phyloP scores from a whole-genome alignment of 1,140 invertebrate species.

The Diachasma alloeum region DNA sequence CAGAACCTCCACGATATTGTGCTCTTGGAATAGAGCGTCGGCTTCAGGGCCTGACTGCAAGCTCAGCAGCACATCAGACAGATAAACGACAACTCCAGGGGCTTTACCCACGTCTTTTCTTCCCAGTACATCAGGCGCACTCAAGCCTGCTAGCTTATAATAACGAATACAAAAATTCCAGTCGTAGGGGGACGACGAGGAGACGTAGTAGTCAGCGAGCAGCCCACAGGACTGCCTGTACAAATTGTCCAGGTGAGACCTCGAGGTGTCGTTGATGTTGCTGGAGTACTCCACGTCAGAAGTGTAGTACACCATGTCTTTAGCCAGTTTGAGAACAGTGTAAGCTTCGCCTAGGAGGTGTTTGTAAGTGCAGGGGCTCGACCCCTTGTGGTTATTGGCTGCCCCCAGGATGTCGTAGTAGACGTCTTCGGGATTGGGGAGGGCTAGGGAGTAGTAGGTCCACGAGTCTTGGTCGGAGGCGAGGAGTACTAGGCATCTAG shows the following conservation, averaged over 20 bases:
- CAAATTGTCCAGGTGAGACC: conserved; percentile 62
- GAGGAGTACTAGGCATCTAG: conserved; percentile 72
- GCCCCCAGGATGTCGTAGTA: conserved; percentile 74
- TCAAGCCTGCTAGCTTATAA: conserved; percentile 69
- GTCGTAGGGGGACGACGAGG: conserved; percentile 66
- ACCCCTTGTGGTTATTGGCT: conserved; percentile 69
- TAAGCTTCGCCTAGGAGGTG: conserved; percentile 75
- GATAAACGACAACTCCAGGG: conserved; percentile 66
- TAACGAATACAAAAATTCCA: conserved; percentile 69
- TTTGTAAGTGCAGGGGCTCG: conserved; percentile 70
- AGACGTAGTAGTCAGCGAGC: conserved; percentile 72
- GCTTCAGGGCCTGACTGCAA: conserved; percentile 60
- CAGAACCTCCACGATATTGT: conserved; percentile 66
- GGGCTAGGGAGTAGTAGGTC: conserved; percentile 73
- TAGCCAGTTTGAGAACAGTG: conserved; percentile 67
- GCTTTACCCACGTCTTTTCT: conserved; percentile 53
- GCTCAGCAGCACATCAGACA: conserved; percentile 61
- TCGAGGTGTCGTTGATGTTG: conserved; percentile 43
- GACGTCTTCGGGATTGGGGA: conserved; percentile 69
- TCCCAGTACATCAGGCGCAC: conserved; percentile 62
- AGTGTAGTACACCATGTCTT: conserved; percentile 53
- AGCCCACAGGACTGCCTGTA: conserved; percentile 71
- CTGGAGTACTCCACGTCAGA: conserved; percentile 38
- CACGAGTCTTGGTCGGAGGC: conserved; percentile 71
- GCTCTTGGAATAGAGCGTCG: conserved; percentile 61